Percentiles rank a stretch among this genome's conserved stretches.
These are phyloP conservation scores for Carposina sasakii DNA, from an alignment of 1,140 invertebrate genomes.

Conservation along the genomic window DNA sequence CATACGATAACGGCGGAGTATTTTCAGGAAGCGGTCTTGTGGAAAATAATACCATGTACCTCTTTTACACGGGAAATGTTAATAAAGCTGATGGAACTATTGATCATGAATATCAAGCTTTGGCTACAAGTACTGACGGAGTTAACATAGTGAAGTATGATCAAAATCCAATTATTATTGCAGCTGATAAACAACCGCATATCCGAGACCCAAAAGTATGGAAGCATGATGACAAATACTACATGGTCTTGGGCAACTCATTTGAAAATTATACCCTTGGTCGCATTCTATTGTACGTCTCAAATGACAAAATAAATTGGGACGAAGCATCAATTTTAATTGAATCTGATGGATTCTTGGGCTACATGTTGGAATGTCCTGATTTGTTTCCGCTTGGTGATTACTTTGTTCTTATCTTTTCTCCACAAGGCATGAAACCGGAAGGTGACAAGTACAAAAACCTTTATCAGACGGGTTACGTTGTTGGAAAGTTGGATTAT, in stretches of 20 bases:
- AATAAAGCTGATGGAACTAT: conserved; percentile 30
- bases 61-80: conserved; percentile 58
- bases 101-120: conserved; percentile 36
- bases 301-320: conserved; percentile 48
- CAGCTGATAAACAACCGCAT: conserved; percentile 38
- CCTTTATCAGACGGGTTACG: conserved; percentile 57
- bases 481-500: conserved; percentile 54
- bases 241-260: conserved; percentile 59
- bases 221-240: conserved; percentile 48
- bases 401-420: conserved; percentile 50
- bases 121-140: conserved; percentile 47
- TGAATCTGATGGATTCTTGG: conserved; percentile 44
- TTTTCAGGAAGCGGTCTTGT: conserved; percentile 62
- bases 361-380: conserved; percentile 63
- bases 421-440: conserved; percentile 54
- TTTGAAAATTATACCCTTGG: conserved; percentile 40
- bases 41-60: conserved; percentile 44
- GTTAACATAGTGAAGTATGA: conserved; percentile 39
- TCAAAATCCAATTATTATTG: conserved; percentile 45
- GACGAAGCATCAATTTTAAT: conserved; percentile 36
- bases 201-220: conserved; percentile 64
- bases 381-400: conserved; percentile 56
- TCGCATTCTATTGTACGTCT: conserved; percentile 45
- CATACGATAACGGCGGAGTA: conserved; percentile 48
- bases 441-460: conserved; percentile 57